Percentiles rank a stretch among this genome's conserved stretches.
These are phyloP conservation scores for Gastracanthus pulcherrimus DNA, from an alignment of 2,888 invertebrate genomes.

Conservation along the genomic window DNA sequence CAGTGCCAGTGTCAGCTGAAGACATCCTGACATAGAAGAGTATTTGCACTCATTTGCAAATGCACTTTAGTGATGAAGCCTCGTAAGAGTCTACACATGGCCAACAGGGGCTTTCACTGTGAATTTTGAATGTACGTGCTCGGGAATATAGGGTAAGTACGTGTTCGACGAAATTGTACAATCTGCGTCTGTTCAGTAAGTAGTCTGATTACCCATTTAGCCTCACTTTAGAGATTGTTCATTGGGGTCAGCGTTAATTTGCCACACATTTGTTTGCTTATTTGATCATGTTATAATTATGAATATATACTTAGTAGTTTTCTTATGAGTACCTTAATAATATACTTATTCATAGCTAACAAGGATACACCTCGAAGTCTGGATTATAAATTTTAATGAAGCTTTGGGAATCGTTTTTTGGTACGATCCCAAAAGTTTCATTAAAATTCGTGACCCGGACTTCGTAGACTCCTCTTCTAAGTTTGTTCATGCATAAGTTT, in stretches of 20 bases:
- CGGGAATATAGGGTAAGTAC: neutral
- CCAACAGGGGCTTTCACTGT: neutral
- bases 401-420: too few species aligned
- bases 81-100: neutral
- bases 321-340: too few species aligned
- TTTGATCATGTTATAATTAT: too few species aligned
- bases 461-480: too few species aligned
- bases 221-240: neutral
- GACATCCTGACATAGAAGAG: neutral
- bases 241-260: neutral
- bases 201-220: neutral
- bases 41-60: neutral
- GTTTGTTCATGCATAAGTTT: too few species aligned
- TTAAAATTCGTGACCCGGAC: too few species aligned
- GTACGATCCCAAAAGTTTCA: too few species aligned
- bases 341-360: too few species aligned
- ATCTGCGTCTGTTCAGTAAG: neutral
- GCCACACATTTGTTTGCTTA: too few species aligned
- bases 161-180: neutral
- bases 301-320: too few species aligned
- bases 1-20: neutral
- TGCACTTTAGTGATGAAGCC: neutral
- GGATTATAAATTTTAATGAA: too few species aligned
- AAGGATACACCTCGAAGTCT: too few species aligned
- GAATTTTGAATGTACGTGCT: neutral